Evolutionary conservation across 2,797 vertebrate species (phyloP).

Genomic region (Sebastes dallii): DNA sequence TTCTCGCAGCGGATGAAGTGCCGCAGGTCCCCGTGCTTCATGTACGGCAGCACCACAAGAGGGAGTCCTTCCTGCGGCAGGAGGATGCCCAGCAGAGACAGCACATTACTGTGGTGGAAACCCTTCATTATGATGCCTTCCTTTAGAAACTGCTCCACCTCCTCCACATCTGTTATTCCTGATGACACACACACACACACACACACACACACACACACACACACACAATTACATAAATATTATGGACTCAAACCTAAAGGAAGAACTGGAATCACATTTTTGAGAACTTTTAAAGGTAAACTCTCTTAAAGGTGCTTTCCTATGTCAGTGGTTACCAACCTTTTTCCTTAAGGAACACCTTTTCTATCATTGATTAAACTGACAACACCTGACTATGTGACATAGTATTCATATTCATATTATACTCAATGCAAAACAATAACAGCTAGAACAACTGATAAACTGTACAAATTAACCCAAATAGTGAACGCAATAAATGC

Average conservation of each 20-base stretch:
- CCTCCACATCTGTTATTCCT: constrained; percentile 97
- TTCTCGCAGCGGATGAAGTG: constrained; percentile 93
- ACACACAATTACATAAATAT: not conserved
- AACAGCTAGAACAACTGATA: too few relatives aligned
- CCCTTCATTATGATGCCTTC: constrained; percentile 98
- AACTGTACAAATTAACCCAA: too few relatives aligned
- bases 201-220: constrained; percentile 1
- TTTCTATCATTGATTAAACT: too few relatives aligned
- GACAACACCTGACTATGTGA: too few relatives aligned
- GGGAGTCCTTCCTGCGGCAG: constrained; percentile 91
- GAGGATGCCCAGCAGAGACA: constrained; percentile 92
- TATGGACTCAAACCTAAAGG: not conserved
- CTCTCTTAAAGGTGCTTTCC: not conserved
- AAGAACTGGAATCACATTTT: not conserved
- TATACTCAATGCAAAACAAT: too few relatives aligned
- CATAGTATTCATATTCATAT: too few relatives aligned
- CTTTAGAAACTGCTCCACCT: constrained; percentile 95
- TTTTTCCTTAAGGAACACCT: too few relatives aligned
- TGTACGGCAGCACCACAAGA: constrained; percentile 93
- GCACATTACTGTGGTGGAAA: constrained; percentile 92
- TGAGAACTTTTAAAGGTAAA: not conserved
- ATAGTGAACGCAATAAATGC: accelerated
- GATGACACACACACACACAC: constrained; percentile 29
- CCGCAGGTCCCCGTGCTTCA: constrained; percentile 95
- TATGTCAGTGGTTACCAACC: accelerated